Evolutionary conservation across 2,888 invertebrate genomes (phyloP).

Genomic region (Epirrhoe tristata): DNA sequence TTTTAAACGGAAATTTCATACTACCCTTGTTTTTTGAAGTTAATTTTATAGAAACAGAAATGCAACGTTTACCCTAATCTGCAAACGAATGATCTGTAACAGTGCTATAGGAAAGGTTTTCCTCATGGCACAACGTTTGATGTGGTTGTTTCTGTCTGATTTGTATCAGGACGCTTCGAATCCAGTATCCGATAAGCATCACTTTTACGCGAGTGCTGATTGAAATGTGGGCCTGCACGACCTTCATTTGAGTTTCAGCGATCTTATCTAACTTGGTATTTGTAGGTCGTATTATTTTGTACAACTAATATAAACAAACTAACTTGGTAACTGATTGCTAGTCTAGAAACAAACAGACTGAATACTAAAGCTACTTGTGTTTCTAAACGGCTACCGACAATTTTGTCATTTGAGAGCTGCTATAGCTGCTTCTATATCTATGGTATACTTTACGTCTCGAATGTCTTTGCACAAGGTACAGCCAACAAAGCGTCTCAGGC

Average conservation of each 20-base stretch:
- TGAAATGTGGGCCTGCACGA: slow-evolving; percentile 6
- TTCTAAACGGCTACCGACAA: slow-evolving; percentile 32
- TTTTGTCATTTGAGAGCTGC: slow-evolving; percentile 34
- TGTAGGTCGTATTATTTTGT: slow-evolving; percentile 1
- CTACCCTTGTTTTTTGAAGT: background rate
- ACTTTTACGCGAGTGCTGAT: slow-evolving; percentile 4
- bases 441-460: slow-evolving; percentile 35
- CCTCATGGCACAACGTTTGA: slow-evolving; percentile 13
- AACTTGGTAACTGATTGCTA: slow-evolving; percentile 36
- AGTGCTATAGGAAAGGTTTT: background rate
- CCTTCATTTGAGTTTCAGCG: background rate
- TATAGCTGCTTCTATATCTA: slow-evolving; percentile 26
- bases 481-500: slow-evolving; percentile 9
- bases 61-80: background rate
- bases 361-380: slow-evolving; percentile 35
- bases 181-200: slow-evolving; percentile 3
- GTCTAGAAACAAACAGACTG: slow-evolving; percentile 52
- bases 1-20: background rate
- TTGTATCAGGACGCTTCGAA: slow-evolving; percentile 8
- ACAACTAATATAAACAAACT: slow-evolving; percentile 1
- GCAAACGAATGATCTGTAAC: background rate
- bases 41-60: background rate
- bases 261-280: background rate
- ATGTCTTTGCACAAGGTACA: slow-evolving; percentile 37
- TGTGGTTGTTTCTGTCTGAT: slow-evolving; percentile 18